Conservation (phyloP, 2,113 vertebrate genomes). For the Neolamprologus kungweensis region DNA sequence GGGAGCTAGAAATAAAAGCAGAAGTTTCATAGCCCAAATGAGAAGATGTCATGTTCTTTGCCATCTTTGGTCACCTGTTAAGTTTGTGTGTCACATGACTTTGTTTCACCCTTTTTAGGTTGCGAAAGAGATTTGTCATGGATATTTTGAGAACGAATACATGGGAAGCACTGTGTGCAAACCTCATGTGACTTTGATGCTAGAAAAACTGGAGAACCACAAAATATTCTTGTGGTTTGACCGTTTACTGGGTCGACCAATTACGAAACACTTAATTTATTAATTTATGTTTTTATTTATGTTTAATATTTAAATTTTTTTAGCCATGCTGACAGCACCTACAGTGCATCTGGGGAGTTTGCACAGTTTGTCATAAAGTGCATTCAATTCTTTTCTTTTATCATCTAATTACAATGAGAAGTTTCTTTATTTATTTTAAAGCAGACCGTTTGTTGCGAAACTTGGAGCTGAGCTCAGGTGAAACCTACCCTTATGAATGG, state of each 20-base stretch:
- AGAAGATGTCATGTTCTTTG: not conserved
- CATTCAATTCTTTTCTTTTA: not conserved
- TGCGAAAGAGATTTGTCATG: not conserved
- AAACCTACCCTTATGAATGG: not conserved
- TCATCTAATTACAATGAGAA: not conserved
- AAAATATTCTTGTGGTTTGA: not conserved
- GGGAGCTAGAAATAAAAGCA: not conserved
- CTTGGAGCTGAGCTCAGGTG: not conserved
- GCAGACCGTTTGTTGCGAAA: not conserved
- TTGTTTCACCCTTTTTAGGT: not conserved
- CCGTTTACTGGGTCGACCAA: rapidly evolving
- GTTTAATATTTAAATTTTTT: not conserved
- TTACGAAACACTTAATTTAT: rapidly evolving
- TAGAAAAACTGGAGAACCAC: not conserved
- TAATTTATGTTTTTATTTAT: not conserved
- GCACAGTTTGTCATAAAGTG: not conserved
- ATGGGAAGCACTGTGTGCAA: not conserved
- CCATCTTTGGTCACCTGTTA: not conserved
- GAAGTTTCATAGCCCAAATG: not conserved
- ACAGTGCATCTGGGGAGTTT: not conserved
- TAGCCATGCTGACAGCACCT: not conserved
- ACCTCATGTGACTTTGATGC: not conserved
- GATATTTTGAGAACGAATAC: not conserved
- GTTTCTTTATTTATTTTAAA: not conserved
- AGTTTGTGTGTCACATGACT: not conserved